Evolutionary conservation across 2,797 vertebrate genomes (phyloP).

Genomic region (Eleutherodactylus coqui): DNA sequence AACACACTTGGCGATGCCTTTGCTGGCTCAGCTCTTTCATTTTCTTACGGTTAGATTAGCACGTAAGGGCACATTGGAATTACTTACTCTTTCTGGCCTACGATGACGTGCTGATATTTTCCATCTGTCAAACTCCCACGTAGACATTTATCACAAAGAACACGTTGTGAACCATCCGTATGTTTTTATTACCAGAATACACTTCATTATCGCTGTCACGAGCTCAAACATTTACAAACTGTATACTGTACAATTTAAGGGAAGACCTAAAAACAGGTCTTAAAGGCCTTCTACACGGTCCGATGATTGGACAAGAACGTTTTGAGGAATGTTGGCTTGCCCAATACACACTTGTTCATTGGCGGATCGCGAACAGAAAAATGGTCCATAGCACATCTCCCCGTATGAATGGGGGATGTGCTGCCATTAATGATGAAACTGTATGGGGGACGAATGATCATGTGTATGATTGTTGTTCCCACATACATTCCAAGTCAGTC

Average conservation of each 20-base stretch:
- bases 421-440: no score
- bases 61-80: neutral
- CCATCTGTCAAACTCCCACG: constrained; percentile 34
- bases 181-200: constrained; percentile 24
- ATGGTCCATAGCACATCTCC: no score
- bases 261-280: neutral
- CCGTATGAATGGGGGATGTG: no score
- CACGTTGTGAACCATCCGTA: constrained; percentile 17
- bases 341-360: no score
- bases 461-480: no score
- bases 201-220: neutral
- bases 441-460: no score
- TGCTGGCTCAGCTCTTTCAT: neutral
- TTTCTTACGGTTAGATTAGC: neutral
- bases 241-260: neutral
- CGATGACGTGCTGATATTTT: constrained; percentile 2
- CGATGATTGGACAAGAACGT: no score
- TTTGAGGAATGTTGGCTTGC: no score
- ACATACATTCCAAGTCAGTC: no score
- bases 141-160: constrained; percentile 11
- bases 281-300: no score
- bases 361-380: no score
- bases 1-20: neutral
- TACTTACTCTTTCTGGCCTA: neutral
- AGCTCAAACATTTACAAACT: neutral